phyloP scores from a whole-genome alignment of 2,888 invertebrate species.

The Chrysina gloriosa region DNA sequence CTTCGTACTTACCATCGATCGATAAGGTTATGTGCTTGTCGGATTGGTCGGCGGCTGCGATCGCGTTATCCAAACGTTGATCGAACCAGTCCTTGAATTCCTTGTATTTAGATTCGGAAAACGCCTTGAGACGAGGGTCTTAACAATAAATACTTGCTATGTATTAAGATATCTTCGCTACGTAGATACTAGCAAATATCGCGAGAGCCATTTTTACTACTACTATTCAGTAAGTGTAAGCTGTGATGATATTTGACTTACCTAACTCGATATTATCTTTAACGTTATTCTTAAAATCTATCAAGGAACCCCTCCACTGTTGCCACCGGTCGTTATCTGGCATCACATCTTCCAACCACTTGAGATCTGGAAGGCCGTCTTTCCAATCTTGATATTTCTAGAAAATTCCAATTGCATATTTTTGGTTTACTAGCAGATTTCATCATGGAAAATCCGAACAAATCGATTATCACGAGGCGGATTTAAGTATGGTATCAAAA shows the following conservation, averaged over 20 bases:
- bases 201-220: background rate
- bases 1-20: constrained; percentile 58
- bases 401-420: constrained; percentile 46
- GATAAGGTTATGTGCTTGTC: constrained; percentile 51
- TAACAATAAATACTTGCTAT: constrained; percentile 50
- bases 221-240: background rate
- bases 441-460: no score
- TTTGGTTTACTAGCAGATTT: no score
- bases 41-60: constrained; percentile 77
- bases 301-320: constrained; percentile 77
- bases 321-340: constrained; percentile 87
- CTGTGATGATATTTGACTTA: constrained; percentile 60
- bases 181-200: constrained; percentile 53
- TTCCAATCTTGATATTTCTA: constrained; percentile 97
- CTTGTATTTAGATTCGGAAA: constrained; percentile 76
- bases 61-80: constrained; percentile 85
- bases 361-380: constrained; percentile 90
- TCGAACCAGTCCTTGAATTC: constrained; percentile 85
- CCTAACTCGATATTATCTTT: constrained; percentile 83
- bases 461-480: no score
- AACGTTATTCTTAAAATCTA: constrained; percentile 77
- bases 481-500: no score
- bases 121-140: constrained; percentile 85
- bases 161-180: constrained; percentile 21
- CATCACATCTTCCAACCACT: constrained; percentile 87